phyloP scores from a whole-genome alignment of 2,888 invertebrate genomes.

The Scaptomyza reducta region DNA sequence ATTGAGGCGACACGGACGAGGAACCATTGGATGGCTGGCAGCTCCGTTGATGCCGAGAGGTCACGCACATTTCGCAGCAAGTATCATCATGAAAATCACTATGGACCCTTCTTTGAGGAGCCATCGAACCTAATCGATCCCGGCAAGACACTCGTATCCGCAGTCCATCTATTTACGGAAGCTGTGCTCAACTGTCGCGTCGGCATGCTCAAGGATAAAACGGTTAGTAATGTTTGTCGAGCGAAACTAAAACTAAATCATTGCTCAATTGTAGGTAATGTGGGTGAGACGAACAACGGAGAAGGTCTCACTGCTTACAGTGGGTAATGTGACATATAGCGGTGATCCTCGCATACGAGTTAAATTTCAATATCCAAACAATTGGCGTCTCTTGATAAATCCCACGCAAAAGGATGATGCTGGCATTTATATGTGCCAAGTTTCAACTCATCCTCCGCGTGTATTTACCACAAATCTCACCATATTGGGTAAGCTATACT shows the following conservation, averaged over 20 bases:
- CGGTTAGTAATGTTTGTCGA: constrained; percentile 83
- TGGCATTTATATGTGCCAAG: constrained; percentile 92
- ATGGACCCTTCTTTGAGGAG: constrained; percentile 90
- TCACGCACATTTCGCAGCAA: constrained; percentile 84
- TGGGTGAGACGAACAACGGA: constrained; percentile 88
- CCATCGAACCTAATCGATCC: constrained; percentile 85
- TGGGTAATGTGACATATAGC: constrained; percentile 87
- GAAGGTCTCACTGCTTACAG: constrained; percentile 87
- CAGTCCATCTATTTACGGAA: constrained; percentile 88
- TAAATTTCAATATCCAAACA: constrained; percentile 89
- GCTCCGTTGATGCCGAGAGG: constrained; percentile 62
- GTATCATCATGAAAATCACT: constrained; percentile 89
- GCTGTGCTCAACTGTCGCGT: constrained; percentile 88
- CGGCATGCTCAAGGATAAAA: constrained; percentile 89
- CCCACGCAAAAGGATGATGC: constrained; percentile 89
- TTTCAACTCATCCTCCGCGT: constrained; percentile 91
- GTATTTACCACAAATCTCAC: constrained; percentile 90
- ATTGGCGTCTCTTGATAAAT: constrained; percentile 89
- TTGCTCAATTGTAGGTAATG: constrained; percentile 86
- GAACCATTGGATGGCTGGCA: constrained; percentile 69
- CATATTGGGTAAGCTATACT: constrained; percentile 86
- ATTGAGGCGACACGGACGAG: constrained; percentile 70
- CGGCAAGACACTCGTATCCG: constrained; percentile 86
- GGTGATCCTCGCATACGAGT: constrained; percentile 88
- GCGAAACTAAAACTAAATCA: not conserved